Evolutionary conservation across 2,797 vertebrate genomes (phyloP).

Genomic region (Channa striata): DNA sequence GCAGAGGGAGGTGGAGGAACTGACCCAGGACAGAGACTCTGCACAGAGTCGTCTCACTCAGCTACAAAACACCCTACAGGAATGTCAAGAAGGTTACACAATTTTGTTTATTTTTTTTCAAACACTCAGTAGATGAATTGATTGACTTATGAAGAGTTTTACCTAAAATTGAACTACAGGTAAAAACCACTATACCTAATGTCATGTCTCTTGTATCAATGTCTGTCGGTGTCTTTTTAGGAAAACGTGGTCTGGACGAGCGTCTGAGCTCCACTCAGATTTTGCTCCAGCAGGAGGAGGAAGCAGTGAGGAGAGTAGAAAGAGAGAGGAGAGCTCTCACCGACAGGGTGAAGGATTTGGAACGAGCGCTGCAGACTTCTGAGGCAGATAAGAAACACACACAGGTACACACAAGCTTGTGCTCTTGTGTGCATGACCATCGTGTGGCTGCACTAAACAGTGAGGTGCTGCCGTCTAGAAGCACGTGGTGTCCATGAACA

Average conservation of each 20-base stretch:
- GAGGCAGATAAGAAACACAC: slow-evolving; percentile 83
- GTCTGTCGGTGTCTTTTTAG: slow-evolving; percentile 64
- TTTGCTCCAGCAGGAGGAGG: slow-evolving; percentile 88
- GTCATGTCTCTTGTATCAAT: not conserved
- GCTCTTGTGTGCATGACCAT: not conserved
- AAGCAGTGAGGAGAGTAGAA: slow-evolving; percentile 82
- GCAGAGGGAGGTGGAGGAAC: slow-evolving; percentile 85
- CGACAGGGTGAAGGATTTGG: slow-evolving; percentile 86
- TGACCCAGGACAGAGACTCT: slow-evolving; percentile 82
- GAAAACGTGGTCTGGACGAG: slow-evolving; percentile 79
- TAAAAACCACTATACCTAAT: too few species aligned
- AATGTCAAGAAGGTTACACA: slow-evolving; percentile 88
- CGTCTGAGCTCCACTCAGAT: slow-evolving; percentile 86
- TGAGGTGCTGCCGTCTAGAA: slow-evolving; percentile 8
- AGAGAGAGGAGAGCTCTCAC: slow-evolving; percentile 84
- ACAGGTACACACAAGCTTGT: slow-evolving; percentile 81
- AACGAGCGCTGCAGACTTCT: slow-evolving; percentile 81
- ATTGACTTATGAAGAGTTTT: too few species aligned
- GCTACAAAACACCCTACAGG: slow-evolving; percentile 86
- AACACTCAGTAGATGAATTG: too few species aligned
- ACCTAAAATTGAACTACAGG: not conserved
- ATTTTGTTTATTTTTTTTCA: not conserved
- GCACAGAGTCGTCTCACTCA: slow-evolving; percentile 79
- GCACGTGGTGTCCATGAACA: slow-evolving; percentile 16
- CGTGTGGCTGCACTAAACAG: slow-evolving; percentile 63